Percentiles rank a stretch among this genome's conserved stretches.
These are phyloP conservation scores for Ceryle rudis DNA, from an alignment of 2,797 vertebrate genomes.

Conservation along the genomic window DNA sequence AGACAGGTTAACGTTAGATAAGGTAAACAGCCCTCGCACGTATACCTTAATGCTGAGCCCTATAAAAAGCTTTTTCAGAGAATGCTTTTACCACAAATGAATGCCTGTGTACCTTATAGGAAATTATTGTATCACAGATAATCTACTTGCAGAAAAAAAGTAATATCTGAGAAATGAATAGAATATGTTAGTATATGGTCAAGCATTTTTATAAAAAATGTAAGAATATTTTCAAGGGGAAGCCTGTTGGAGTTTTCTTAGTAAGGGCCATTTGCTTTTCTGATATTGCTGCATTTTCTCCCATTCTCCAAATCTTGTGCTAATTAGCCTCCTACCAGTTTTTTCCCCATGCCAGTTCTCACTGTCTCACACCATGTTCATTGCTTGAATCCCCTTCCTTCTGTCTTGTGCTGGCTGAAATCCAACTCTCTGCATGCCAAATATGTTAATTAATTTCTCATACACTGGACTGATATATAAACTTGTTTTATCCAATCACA, in stretches of 20 bases:
- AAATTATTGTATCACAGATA: background rate
- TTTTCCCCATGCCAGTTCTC: conserved; percentile 51
- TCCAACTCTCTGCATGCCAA: conserved; percentile 60
- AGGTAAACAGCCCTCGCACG: background rate
- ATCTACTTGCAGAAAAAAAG: background rate
- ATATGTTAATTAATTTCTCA: conserved; percentile 61
- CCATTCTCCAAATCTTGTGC: background rate
- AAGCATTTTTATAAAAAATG: background rate
- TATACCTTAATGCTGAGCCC: background rate
- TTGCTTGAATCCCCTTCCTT: conserved; percentile 54
- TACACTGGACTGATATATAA: background rate
- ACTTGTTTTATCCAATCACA: background rate
- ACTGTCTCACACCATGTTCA: conserved; percentile 52
- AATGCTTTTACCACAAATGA: background rate
- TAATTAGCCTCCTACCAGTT: conserved; percentile 64
- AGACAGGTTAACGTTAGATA: background rate
- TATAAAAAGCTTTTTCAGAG: background rate
- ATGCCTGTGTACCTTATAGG: background rate
- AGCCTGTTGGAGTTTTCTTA: background rate
- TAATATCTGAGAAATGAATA: background rate
- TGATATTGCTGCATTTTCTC: background rate
- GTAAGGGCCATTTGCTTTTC: background rate
- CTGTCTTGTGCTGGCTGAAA: conserved; percentile 61
- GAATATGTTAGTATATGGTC: background rate
- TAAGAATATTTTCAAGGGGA: background rate